These are phyloP conservation scores for Hecatera dysodea DNA, from an alignment of 2,888 invertebrate genomes.

Conservation along the genomic window DNA sequence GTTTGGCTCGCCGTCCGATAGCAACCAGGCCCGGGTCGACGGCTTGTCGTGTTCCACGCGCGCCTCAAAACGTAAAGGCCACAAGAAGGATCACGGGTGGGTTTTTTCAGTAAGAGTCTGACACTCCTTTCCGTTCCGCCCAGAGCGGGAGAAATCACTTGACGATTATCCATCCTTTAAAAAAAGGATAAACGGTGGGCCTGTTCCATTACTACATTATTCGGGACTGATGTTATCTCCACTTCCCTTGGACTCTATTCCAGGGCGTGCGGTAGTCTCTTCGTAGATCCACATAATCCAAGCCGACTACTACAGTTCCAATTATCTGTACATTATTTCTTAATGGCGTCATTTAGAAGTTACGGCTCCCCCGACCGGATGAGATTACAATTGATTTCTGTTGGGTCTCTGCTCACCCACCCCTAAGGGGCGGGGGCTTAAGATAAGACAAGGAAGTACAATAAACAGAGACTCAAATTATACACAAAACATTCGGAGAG, in stretches of 20 bases:
- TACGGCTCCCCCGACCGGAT: conserved; percentile 15
- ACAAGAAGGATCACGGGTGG: too few species aligned
- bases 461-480: conserved; percentile 52
- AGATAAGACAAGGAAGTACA: conserved; percentile 45
- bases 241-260: neutral
- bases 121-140: too few species aligned
- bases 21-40: too few species aligned
- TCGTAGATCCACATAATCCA: conserved; percentile 14
- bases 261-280: neutral
- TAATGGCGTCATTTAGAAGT: conserved; percentile 20
- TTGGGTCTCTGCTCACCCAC: conserved; percentile 21
- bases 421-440: conserved; percentile 2
- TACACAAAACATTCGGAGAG: conserved; percentile 48
- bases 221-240: conserved; percentile 10
- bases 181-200: too few species aligned
- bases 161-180: too few species aligned
- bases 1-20: too few species aligned
- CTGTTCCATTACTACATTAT: conserved; percentile 27
- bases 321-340: conserved; percentile 39
- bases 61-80: too few species aligned
- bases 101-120: too few species aligned
- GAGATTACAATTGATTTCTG: conserved; percentile 46
- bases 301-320: conserved; percentile 4
- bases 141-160: too few species aligned
- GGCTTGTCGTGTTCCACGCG: too few species aligned